phyloP scores from a whole-genome alignment of 2,888 invertebrate genomes.

The Pharmacophagus antenor region DNA sequence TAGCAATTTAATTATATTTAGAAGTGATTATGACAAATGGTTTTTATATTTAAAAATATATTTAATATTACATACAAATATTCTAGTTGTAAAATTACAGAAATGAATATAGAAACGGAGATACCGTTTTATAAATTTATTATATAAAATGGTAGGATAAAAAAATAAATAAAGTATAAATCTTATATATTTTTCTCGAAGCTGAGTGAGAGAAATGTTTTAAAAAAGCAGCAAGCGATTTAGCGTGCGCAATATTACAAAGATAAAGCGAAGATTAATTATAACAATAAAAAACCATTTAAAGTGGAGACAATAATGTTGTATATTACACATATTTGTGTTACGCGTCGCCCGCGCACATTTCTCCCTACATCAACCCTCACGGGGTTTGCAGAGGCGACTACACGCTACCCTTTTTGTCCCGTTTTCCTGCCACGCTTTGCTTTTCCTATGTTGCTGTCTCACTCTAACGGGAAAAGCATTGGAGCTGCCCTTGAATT shows the following conservation, averaged over 20 bases:
- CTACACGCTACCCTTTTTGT: conserved; percentile 64
- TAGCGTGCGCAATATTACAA: neutral
- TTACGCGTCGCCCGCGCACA: conserved; percentile 39
- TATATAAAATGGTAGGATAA: no score
- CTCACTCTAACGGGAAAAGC: conserved; percentile 43
- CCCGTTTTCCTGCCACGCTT: conserved; percentile 65
- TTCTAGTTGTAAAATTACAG: no score
- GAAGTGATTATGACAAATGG: conserved; percentile 27
- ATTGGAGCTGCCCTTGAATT: conserved; percentile 36
- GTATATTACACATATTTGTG: conserved; percentile 6
- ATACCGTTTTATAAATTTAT: no score
- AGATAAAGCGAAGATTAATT: neutral
- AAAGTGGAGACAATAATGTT: neutral
- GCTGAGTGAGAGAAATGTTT: no score
- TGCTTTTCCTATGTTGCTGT: conserved; percentile 58
- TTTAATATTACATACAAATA: no score
- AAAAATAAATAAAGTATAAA: no score
- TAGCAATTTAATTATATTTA: conserved; percentile 31
- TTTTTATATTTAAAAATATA: neutral
- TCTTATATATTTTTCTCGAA: no score
- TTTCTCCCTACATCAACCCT: conserved; percentile 43
- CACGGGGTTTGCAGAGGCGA: conserved; percentile 54
- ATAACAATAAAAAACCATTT: neutral
- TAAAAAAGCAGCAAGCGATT: no score
- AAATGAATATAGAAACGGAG: no score